A percentile compares a stretch with the other conserved stretches of the same genome.
Conservation (phyloP, 2,888 invertebrate genomes). For the Stomorhina lunata region DNA sequence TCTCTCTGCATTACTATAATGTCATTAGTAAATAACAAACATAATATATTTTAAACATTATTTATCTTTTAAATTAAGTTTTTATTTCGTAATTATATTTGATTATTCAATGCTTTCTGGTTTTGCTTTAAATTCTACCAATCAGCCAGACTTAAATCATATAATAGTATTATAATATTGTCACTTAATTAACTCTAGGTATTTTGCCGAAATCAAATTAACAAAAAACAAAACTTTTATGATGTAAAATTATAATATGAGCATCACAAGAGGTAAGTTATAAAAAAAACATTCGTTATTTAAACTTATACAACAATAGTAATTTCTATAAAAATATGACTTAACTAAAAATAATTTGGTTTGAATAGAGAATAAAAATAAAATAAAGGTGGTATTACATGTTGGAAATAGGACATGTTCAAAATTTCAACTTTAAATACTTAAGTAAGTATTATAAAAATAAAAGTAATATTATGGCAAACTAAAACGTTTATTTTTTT, state of each 20-base stretch:
- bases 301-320: too few species aligned
- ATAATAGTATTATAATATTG: not conserved
- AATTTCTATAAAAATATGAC: too few species aligned
- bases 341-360: not conserved
- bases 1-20: too few species aligned
- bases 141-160: not conserved
- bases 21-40: not conserved
- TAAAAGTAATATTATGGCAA: constrained; percentile 15
- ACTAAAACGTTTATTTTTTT: constrained; percentile 16
- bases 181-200: not conserved
- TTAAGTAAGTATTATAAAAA: not conserved
- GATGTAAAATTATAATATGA: not conserved
- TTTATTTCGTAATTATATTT: not conserved
- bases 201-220: not conserved
- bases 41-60: not conserved
- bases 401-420: not conserved
- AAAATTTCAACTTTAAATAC: too few species aligned
- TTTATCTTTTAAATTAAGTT: not conserved
- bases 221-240: not conserved
- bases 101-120: not conserved
- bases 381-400: not conserved
- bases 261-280: not conserved
- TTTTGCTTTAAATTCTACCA: not conserved
- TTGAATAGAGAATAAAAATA: not conserved
- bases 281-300: too few species aligned